Evolutionary conservation across 1,140 invertebrate species (phyloP), one percentile per base, ranked within the genome.

Genomic region (Globodera ellingtonae): DNA sequence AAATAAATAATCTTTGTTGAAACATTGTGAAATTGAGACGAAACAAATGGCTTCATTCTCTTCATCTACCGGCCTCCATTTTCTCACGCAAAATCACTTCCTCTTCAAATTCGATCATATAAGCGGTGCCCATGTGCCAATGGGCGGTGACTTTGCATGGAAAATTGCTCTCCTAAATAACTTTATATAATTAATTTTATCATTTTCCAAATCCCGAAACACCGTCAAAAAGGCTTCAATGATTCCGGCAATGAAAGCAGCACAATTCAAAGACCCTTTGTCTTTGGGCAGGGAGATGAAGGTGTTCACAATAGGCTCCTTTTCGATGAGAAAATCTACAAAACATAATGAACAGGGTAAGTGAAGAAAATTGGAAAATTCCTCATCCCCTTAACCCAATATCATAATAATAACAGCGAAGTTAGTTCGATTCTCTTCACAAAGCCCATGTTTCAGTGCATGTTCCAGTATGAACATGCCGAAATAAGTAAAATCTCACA

Each of bases 121-220:
- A 98, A 1, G 97, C 98, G 24, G 97, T 98, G 81, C 97, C 97
- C 91, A 98, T 97, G 90, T 99, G 96, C 95, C 96, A 98, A 90
- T 98, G 96, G 3, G 96, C 88, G 3, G 84, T 84, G 18, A 89
- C 88, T 78, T 86, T 83, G 78, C 88, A 89, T n/a, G 89, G 83
- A 75, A 89, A 89, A 75, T 89, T 89, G 79, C 82, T 86, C 18
- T 81, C 83, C 86, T 87, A 62, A 86, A 62, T 62, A 62, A 62
- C 78, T 35, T 35, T 35, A 35, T 35, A 2, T 35, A 35, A 35
- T 35, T 35, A 35, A 35, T 2, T 2, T 35, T 2, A 35, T 35
- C 1, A 35, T 35, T 35, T 35, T 2, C 35, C 35, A 35, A 35
- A 35, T 35, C 35, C 35, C 35, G 3, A 35, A 75, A 94, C 86